A percentile compares a stretch with the other conserved stretches of the same genome.
phyloP scores from a whole-genome alignment of 1,140 invertebrate species.

The Leptoteleia sp. region DNA sequence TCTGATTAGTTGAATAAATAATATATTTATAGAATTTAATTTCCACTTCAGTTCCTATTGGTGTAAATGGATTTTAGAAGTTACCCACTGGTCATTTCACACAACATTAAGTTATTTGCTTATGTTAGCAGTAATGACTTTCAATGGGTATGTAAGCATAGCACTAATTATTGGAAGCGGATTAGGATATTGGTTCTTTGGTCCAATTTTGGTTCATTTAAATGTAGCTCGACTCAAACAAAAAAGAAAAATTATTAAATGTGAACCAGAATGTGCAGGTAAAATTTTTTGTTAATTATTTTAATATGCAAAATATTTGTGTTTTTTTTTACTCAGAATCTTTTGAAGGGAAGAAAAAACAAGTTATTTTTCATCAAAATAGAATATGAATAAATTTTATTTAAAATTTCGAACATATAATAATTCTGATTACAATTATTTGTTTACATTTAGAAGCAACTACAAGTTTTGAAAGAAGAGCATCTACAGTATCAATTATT shows the following conservation, averaged over 20 bases:
- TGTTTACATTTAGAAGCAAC: constrained; percentile 64
- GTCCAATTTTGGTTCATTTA: constrained; percentile 72
- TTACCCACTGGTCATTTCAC: constrained; percentile 78
- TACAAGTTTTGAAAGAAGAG: constrained; percentile 65
- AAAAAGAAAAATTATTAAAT: constrained; percentile 62
- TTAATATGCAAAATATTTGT: background rate
- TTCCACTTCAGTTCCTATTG: constrained; percentile 63
- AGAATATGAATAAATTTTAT: no score
- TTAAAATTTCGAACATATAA: no score
- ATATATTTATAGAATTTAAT: background rate
- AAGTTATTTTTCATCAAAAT: background rate
- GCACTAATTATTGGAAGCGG: constrained; percentile 89
- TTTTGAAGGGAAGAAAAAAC: no score
- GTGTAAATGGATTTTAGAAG: constrained; percentile 72
- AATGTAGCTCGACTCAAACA: constrained; percentile 69
- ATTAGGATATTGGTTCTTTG: constrained; percentile 86
- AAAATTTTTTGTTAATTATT: no score
- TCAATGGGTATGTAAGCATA: constrained; percentile 90
- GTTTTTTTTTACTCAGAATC: background rate
- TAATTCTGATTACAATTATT: constrained; percentile 5
- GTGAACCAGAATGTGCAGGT: constrained; percentile 75
- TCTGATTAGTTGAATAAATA: no score
- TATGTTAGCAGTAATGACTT: constrained; percentile 96
- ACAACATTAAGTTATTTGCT: constrained; percentile 88
- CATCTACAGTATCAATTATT: constrained; percentile 69